A percentile compares a stretch with the other conserved stretches of the same genome.
phyloP scores from a whole-genome alignment of 2,113 vertebrate species.

The Oriolus oriolus region DNA sequence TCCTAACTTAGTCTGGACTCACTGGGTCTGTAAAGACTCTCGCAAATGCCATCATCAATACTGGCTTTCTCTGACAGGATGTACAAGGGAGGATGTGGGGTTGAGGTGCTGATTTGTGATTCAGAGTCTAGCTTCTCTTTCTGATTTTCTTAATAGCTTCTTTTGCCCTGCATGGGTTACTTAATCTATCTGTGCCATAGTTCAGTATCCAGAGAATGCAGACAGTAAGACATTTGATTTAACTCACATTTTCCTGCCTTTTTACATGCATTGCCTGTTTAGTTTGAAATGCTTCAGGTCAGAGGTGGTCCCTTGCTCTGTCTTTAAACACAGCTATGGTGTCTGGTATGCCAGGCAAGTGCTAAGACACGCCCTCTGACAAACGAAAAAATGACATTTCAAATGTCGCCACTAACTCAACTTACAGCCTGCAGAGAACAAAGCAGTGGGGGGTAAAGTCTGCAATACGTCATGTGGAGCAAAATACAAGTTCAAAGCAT shows the following conservation, averaged over 20 bases:
- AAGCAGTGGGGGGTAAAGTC: not conserved
- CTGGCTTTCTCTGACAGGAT: not conserved
- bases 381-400: not conserved
- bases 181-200: not conserved
- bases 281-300: not conserved
- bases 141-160: not conserved
- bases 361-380: not conserved
- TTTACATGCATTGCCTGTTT: not conserved
- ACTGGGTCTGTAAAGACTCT: not conserved
- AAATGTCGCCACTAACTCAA: not conserved
- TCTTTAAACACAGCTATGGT: not conserved
- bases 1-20: not conserved
- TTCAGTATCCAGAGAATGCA: not conserved
- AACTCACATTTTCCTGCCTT: not conserved
- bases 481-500: not conserved
- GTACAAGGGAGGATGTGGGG: not conserved
- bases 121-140: not conserved
- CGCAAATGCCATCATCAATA: not conserved
- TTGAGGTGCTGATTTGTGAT: not conserved
- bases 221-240: not conserved
- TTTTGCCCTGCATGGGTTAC: not conserved
- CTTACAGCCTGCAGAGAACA: not conserved
- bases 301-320: not conserved
- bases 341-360: not conserved
- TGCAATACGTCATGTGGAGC: not conserved